Conservation (phyloP, 2,888 invertebrate genomes). For the Heliconius charithonia region DNA sequence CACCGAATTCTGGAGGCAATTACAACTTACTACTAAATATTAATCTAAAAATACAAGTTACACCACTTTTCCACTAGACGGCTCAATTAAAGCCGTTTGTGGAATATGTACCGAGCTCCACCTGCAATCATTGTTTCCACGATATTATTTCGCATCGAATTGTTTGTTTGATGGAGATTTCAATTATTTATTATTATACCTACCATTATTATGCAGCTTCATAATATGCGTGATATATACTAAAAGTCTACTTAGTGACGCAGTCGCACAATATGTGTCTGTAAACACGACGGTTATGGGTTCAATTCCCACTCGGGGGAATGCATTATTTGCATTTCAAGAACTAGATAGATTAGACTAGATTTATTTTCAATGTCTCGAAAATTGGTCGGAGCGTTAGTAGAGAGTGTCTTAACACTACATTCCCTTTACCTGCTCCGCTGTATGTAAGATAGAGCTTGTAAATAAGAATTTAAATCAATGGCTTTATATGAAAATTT, state of each 20-base stretch:
- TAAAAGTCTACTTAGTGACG: not conserved
- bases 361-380: not conserved
- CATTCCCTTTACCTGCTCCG: not conserved
- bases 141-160: conserved; percentile 14
- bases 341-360: no score
- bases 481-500: not conserved
- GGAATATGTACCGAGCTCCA: conserved; percentile 8
- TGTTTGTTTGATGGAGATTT: not conserved
- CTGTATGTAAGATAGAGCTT: not conserved
- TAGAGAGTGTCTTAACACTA: not conserved
- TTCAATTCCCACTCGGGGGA: no score
- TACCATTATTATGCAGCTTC: not conserved
- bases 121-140: conserved; percentile 20
- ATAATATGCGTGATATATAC: not conserved
- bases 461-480: not conserved
- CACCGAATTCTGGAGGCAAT: no score
- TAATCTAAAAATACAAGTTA: not conserved
- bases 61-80: not conserved
- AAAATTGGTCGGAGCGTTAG: not conserved
- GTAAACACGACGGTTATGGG: no score
- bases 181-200: conserved; percentile 10
- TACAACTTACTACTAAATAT: no score
- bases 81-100: conserved; percentile 9
- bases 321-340: no score
- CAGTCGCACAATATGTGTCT: no score